Conservation (phyloP, 1,140 invertebrate species). For the Anastrepha obliqua region DNA sequence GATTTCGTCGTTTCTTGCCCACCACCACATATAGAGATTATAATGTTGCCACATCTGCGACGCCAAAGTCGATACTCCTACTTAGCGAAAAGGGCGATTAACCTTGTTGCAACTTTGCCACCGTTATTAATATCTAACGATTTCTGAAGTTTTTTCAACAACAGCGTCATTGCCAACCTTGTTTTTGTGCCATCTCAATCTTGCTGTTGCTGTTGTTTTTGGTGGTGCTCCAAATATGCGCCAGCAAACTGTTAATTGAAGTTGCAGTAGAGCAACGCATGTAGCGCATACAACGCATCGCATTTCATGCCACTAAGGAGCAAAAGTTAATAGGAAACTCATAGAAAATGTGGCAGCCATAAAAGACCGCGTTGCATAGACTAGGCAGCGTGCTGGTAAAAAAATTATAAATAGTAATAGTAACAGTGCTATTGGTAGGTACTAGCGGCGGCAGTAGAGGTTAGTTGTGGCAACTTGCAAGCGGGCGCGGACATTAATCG, state of each 20-base stretch:
- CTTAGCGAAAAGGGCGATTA: conserved; percentile 43
- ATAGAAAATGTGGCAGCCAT: conserved; percentile 48
- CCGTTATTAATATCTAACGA: conserved; percentile 49
- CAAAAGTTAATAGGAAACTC: conserved; percentile 51
- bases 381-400: not conserved
- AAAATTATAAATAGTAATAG: conserved; percentile 50
- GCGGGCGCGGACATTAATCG: conserved; percentile 63
- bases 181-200: not conserved
- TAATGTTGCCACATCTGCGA: not conserved
- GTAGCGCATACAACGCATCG: conserved; percentile 11
- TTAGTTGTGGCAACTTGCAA: not conserved
- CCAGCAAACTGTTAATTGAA: conserved; percentile 45
- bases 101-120: conserved; percentile 42
- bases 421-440: not conserved
- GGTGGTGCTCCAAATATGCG: conserved; percentile 26
- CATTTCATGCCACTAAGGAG: conserved; percentile 47
- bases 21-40: not conserved
- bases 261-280: conserved; percentile 39
- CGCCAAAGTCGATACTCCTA: conserved; percentile 25
- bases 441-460: not conserved
- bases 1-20: not conserved
- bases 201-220: not conserved
- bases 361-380: not conserved
- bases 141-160: conserved; percentile 15
- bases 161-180: not conserved